These are phyloP conservation scores for Belonocnema kinseyi DNA, from an alignment of 1,140 invertebrate genomes.

Conservation along the genomic window DNA sequence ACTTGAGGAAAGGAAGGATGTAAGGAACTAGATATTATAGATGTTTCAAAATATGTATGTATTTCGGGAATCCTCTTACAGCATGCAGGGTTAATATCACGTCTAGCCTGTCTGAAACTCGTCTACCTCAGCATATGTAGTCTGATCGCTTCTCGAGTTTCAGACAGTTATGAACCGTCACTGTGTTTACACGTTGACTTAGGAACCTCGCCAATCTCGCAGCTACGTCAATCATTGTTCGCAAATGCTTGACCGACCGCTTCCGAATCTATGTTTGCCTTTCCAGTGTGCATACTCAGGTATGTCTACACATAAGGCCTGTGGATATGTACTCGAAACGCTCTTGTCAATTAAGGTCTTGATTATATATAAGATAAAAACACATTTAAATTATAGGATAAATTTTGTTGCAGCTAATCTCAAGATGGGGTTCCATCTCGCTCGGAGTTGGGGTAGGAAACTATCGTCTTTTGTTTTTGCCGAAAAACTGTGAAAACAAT, in stretches of 20 bases:
- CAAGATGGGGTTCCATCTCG: too few species aligned
- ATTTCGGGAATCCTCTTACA: slow-evolving; percentile 34
- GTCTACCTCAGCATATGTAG: slow-evolving; percentile 33
- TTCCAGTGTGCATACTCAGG: neutral
- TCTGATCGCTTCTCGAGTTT: slow-evolving; percentile 44
- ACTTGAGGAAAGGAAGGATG: too few species aligned
- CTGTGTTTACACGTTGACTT: slow-evolving; percentile 46
- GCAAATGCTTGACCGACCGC: slow-evolving; percentile 32
- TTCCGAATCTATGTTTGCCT: neutral
- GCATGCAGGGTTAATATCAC: slow-evolving; percentile 27
- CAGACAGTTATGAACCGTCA: slow-evolving; percentile 42
- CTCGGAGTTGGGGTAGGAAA: too few species aligned
- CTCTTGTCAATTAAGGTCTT: slow-evolving; percentile 1
- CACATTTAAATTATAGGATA: too few species aligned
- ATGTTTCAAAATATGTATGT: too few species aligned
- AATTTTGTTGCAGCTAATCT: too few species aligned
- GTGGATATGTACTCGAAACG: neutral
- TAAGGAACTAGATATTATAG: too few species aligned
- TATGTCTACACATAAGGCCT: neutral
- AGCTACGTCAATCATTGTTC: slow-evolving; percentile 46
- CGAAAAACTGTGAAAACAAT: too few species aligned
- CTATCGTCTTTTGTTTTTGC: too few species aligned
- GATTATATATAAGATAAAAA: neutral
- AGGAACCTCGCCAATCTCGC: slow-evolving; percentile 44
- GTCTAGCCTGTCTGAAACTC: neutral